phyloP scores from a whole-genome alignment of 1,140 invertebrate species.

The Leptopilina boulardi region DNA sequence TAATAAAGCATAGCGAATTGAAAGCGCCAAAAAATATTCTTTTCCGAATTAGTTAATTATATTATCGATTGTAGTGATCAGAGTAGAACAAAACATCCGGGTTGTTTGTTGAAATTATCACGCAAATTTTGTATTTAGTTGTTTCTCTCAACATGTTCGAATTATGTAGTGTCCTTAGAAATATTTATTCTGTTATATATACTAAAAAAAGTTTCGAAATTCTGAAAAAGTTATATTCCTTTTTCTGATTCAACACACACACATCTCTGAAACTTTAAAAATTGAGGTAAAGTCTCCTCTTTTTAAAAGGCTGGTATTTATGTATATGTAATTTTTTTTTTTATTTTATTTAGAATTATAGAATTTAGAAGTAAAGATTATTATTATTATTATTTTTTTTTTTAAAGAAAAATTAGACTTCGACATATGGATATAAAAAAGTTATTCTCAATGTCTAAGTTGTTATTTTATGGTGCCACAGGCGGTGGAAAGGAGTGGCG shows the following conservation, averaged over 20 bases:
- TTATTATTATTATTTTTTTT: background rate
- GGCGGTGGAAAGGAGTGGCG: conserved; percentile 75
- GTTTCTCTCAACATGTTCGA: background rate
- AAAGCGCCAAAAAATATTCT: conserved; percentile 51
- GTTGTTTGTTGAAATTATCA: background rate
- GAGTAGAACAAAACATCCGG: conserved; percentile 14
- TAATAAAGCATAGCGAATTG: conserved; percentile 72
- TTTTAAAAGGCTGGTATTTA: conserved; percentile 3
- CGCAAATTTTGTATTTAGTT: background rate
- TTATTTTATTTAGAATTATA: background rate
- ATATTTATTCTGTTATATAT: background rate
- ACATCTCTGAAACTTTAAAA: background rate
- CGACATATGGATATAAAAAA: conserved; percentile 56
- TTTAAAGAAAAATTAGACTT: background rate
- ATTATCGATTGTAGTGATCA: conserved; percentile 34
- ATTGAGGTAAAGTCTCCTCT: conserved; percentile 4
- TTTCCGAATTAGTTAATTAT: conserved; percentile 41
- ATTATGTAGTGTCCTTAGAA: background rate
- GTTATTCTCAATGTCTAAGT: conserved; percentile 70
- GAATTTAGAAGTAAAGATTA: background rate
- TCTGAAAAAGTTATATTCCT: background rate
- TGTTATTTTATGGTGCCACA: conserved; percentile 77
- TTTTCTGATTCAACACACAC: background rate
- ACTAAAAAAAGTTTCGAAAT: background rate
- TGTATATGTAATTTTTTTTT: background rate